phyloP scores from a whole-genome alignment of 1,140 invertebrate species.

The Danaus plexippus region DNA sequence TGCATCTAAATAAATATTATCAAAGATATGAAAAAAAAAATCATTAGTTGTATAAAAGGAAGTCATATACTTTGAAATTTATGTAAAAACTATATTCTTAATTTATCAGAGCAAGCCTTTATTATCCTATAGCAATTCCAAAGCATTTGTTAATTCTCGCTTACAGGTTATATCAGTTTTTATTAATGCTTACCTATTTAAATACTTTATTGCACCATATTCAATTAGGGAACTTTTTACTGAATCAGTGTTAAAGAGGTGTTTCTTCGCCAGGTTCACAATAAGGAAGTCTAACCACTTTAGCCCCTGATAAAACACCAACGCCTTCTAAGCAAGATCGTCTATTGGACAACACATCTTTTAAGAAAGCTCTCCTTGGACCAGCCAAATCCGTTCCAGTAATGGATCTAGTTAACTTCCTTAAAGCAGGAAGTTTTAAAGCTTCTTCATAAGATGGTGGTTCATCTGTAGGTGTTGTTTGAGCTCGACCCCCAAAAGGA shows the following conservation, averaged over 20 bases:
- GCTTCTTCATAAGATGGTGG: slow-evolving; percentile 71
- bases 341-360: slow-evolving; percentile 66
- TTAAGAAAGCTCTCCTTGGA: slow-evolving; percentile 60
- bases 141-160: slow-evolving; percentile 23
- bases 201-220: slow-evolving; percentile 58
- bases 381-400: slow-evolving; percentile 62
- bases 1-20: too few relatives aligned
- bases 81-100: too few relatives aligned
- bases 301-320: slow-evolving; percentile 52
- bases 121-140: slow-evolving; percentile 30
- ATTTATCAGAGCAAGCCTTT: slow-evolving; percentile 6
- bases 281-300: slow-evolving; percentile 52
- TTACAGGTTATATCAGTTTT: slow-evolving; percentile 27
- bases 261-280: slow-evolving; percentile 58
- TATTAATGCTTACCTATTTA: slow-evolving; percentile 27
- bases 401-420: slow-evolving; percentile 70
- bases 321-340: slow-evolving; percentile 68
- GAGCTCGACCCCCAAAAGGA: slow-evolving; percentile 73
- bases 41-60: too few relatives aligned
- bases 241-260: slow-evolving; percentile 50
- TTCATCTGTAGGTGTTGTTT: slow-evolving; percentile 67
- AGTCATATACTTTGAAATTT: too few relatives aligned
- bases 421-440: slow-evolving; percentile 68
- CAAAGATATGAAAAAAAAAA: too few relatives aligned
- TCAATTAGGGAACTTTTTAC: slow-evolving; percentile 37